Evolutionary conservation across 2,797 vertebrate genomes (phyloP), one percentile per base, ranked within the genome.

Genomic region (Esox lucius): DNA sequence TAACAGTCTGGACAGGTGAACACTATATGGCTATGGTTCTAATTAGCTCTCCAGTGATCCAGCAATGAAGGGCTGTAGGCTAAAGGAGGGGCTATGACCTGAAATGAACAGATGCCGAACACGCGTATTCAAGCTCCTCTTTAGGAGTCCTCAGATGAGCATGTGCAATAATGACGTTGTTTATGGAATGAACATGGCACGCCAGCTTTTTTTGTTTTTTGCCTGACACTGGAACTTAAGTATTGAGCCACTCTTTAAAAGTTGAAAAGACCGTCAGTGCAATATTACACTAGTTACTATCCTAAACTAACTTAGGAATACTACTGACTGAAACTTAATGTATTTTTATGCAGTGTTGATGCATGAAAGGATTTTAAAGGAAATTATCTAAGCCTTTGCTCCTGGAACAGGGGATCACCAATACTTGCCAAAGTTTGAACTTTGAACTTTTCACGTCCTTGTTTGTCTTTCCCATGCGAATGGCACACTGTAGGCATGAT

Each of bases 361-460:
- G 90, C 90, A 92, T 94, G 90, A 85, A 78, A 81, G 77, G 82
- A 81, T 80, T 80, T 73, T 84, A 67, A 78, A 76, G 70, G 74
- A 71, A 56, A 33, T 75, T 85, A 80, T 48, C 70, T 83, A 33
- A 71, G 51, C 61, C 66, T 53, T 71, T n/a, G 72, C 74, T 61
- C 75, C 79, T 77, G 71, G 84, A 82, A 84, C 83, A 76, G 73
- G 82, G 81, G 76, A 74, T 79, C 81, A 76, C 90, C 87, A 86
- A 85, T 87, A 89, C 88, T 90, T 92, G 93, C 93, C 93, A 94
- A 94, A 93, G 90, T 94, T 93, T 93, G 88, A 89, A 81, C 84
- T 85, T 87, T 86, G 82, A 89, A 88, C 82, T 87, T 79, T 68
- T 81, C 39, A 74, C 80, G 90, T 83, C 69, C 84, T 84, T 86